Percentiles rank a stretch among this genome's conserved stretches.
These are phyloP conservation scores for Masticophis lateralis DNA, from an alignment of 2,797 vertebrate genomes.

Conservation along the genomic window DNA sequence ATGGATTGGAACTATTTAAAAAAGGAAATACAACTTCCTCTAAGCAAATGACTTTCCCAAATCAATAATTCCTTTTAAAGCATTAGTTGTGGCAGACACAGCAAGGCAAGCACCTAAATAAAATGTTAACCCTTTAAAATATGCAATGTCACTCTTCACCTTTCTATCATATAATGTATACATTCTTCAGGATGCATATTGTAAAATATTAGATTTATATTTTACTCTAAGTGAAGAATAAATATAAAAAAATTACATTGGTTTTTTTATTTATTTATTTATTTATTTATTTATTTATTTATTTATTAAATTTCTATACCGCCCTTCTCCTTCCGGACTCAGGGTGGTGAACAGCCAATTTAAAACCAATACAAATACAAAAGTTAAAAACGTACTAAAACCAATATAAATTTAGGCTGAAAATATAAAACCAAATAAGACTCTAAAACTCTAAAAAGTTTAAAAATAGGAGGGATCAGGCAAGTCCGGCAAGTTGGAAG, in stretches of 20 bases:
- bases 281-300: no score
- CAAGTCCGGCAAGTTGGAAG: no score
- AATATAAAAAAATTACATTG: neutral
- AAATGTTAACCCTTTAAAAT: neutral
- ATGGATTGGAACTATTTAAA: neutral
- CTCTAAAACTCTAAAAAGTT: no score
- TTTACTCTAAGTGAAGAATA: neutral
- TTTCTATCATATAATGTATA: conserved; percentile 1
- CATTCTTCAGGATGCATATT: neutral
- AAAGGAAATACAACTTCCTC: neutral
- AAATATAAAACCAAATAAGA: no score
- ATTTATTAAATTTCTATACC: no score
- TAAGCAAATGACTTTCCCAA: neutral
- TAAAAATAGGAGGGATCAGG: no score
- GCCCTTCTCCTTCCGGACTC: no score
- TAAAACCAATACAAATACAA: no score
- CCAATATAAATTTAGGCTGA: no score
- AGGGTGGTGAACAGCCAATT: no score
- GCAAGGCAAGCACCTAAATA: neutral
- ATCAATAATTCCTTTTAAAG: neutral
- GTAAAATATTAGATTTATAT: neutral
- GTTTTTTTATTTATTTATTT: no score
- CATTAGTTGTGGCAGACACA: neutral
- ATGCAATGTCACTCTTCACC: neutral
- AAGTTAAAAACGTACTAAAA: no score